A percentile compares a stretch with the other conserved stretches of the same genome.
Conservation (phyloP, 2,113 vertebrate genomes). For the Petaurus breviceps region DNA sequence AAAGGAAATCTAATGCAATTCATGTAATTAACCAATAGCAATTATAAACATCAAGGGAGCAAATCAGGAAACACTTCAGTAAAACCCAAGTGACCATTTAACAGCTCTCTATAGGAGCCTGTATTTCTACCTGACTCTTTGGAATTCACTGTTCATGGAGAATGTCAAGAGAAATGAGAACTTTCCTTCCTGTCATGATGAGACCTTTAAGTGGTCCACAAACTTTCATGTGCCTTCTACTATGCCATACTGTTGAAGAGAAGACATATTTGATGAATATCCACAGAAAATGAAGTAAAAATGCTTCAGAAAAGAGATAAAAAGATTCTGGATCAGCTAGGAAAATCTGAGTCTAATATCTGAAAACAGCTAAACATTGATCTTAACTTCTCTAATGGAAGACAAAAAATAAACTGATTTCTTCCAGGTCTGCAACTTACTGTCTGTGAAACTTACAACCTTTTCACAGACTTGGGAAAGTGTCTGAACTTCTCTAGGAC, state of each 20-base stretch:
- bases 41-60: not conserved
- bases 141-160: not conserved
- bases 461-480: not conserved
- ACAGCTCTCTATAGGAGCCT: not conserved
- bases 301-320: not conserved
- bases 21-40: not conserved
- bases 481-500: not conserved
- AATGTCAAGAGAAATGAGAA: not conserved
- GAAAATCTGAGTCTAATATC: not conserved
- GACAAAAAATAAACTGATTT: conserved; percentile 1
- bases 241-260: not conserved
- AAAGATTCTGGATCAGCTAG: conserved; percentile 7
- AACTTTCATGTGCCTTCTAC: not conserved
- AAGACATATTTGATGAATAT: not conserved
- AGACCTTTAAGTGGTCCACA: not conserved
- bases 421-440: not conserved
- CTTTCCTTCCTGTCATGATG: not conserved
- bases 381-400: not conserved
- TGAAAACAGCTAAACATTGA: conserved; percentile 14
- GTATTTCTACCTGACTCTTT: not conserved
- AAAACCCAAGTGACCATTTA: not conserved
- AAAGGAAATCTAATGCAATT: conserved; percentile 14
- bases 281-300: not conserved
- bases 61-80: not conserved
- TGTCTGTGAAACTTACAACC: not conserved